Percentiles rank a stretch among this genome's conserved stretches.
Evolutionary conservation across 2,797 vertebrate species (phyloP).

Genomic region (Selene dorsalis): DNA sequence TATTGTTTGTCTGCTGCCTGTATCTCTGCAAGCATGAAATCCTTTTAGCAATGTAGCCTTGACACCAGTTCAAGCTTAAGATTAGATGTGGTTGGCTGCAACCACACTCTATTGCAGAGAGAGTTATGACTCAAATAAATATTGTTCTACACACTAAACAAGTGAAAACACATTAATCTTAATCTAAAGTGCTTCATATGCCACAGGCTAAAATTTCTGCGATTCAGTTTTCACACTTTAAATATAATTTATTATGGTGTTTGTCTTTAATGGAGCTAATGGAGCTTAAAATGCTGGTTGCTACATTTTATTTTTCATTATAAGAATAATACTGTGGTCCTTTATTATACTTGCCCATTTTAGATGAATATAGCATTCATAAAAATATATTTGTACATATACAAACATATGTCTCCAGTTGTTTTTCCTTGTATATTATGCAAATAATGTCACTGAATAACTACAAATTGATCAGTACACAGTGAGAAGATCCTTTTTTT

Average conservation of each 20-base stretch:
- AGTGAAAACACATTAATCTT: conserved; percentile 33
- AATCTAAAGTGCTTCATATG: conserved; percentile 27
- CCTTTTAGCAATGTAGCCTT: conserved; percentile 60
- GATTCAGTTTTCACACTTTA: conserved; percentile 4
- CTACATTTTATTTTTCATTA: neutral
- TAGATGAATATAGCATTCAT: conserved; percentile 21
- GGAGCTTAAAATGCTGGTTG: conserved; percentile 14
- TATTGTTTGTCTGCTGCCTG: conserved; percentile 57
- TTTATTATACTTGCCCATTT: conserved; percentile 6
- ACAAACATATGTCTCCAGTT: too few relatives aligned
- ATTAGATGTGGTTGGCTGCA: conserved; percentile 50
- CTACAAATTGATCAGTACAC: neutral
- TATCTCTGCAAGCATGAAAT: conserved; percentile 69
- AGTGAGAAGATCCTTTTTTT: neutral
- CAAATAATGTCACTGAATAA: conserved; percentile 4
- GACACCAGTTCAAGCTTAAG: conserved; percentile 56
- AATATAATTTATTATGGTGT: conserved; percentile 6
- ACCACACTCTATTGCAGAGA: conserved; percentile 20
- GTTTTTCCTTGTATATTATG: neutral
- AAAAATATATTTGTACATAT: neutral
- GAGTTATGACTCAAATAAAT: conserved; percentile 41
- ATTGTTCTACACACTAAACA: conserved; percentile 32
- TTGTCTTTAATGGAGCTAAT: conserved; percentile 31
- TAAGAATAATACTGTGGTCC: conserved; percentile 1
- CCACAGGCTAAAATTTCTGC: conserved; percentile 19